Conservation (phyloP, 2,113 vertebrate genomes). For the Spermophilus dauricus region DNA sequence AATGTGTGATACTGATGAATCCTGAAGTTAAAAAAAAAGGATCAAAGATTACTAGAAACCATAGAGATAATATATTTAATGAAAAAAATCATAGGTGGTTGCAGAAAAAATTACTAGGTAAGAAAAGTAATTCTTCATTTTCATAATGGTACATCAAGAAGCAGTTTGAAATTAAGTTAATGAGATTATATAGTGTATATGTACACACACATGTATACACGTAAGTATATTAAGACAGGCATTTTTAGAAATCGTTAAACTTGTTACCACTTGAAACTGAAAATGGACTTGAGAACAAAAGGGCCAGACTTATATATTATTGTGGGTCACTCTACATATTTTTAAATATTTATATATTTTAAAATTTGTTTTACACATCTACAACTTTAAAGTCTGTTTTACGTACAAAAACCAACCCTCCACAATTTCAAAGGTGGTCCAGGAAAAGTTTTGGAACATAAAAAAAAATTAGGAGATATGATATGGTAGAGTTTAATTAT, state of each 20-base stretch:
- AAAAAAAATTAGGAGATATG: not conserved
- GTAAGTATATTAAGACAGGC: not conserved
- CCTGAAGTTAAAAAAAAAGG: not conserved
- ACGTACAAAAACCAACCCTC: not conserved
- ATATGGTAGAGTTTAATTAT: constrained; percentile 2
- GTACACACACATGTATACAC: not conserved
- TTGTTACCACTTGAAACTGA: not conserved
- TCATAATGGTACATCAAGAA: not conserved
- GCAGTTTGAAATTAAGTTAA: not conserved
- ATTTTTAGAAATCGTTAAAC: not conserved
- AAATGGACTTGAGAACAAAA: not conserved
- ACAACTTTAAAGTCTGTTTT: constrained; percentile 19
- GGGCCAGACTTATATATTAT: not conserved
- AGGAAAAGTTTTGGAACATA: not conserved
- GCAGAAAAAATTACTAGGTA: not conserved
- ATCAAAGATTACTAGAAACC: not conserved
- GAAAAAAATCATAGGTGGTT: not conserved
- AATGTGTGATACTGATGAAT: not conserved
- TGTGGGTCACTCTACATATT: not conserved
- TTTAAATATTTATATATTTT: not conserved
- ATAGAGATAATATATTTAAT: constrained; percentile 3
- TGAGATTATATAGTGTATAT: not conserved
- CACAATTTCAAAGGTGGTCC: not conserved
- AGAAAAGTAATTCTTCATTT: not conserved
- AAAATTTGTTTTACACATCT: not conserved